Conservation (phyloP, 2,113 vertebrate species). For the Caloenas nicobarica region DNA sequence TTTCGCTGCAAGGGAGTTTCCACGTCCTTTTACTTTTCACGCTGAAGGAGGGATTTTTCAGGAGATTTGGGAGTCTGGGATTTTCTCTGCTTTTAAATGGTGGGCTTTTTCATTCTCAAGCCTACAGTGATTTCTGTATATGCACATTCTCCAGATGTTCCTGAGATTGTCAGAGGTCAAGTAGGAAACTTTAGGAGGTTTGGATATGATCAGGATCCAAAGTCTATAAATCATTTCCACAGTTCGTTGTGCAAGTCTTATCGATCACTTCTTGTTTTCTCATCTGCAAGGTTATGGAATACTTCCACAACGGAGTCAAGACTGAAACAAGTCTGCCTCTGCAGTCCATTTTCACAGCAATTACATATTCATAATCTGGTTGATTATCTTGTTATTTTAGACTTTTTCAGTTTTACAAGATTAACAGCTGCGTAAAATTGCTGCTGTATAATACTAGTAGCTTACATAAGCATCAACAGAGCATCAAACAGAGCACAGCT, state of each 20-base stretch:
- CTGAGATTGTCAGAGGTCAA: neutral
- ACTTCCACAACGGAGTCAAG: neutral
- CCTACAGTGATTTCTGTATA: neutral
- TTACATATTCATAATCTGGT: neutral
- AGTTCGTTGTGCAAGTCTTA: neutral
- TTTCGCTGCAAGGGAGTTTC: neutral
- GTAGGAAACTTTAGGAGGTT: neutral
- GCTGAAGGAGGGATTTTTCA: neutral
- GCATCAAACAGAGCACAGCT: neutral
- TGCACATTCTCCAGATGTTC: neutral
- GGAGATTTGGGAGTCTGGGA: neutral
- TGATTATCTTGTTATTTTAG: neutral
- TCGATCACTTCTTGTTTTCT: neutral
- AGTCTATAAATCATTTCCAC: neutral
- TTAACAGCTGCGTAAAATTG: neutral
- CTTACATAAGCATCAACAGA: neutral
- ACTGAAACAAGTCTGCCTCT: neutral
- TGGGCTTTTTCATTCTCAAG: neutral
- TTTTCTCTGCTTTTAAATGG: neutral
- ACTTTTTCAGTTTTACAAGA: neutral
- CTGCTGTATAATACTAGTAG: neutral
- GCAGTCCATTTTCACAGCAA: neutral
- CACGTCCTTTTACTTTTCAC: fast-evolving
- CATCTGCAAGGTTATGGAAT: neutral
- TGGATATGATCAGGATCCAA: neutral